These are phyloP conservation scores for Symphodus melops DNA, from an alignment of 2,113 vertebrate species.

Conservation along the genomic window DNA sequence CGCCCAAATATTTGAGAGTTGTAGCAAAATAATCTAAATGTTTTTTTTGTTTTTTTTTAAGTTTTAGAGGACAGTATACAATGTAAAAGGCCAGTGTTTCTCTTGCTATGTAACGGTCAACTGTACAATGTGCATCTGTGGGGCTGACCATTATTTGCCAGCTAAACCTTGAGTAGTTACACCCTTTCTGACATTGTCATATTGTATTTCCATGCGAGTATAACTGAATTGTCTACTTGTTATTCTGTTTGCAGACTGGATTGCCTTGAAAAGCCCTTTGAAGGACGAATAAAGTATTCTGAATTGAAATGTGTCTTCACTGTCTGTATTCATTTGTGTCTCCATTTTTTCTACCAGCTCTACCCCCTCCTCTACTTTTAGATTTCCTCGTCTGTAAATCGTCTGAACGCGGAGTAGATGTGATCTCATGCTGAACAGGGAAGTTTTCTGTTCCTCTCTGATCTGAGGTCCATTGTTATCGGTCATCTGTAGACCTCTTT, in stretches of 20 bases:
- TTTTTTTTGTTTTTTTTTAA: too few species aligned
- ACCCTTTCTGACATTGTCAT: neutral
- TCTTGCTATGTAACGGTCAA: too few species aligned
- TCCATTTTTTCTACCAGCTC: neutral
- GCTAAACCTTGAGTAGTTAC: neutral
- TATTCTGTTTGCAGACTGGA: neutral
- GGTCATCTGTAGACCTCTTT: slow-evolving; percentile 40
- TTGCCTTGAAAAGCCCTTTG: neutral
- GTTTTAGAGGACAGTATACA: too few species aligned
- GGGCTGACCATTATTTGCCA: too few species aligned
- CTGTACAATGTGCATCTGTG: too few species aligned
- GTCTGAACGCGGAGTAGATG: slow-evolving; percentile 19
- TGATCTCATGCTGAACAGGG: slow-evolving; percentile 63
- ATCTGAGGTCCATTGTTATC: slow-evolving; percentile 64
- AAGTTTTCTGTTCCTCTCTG: slow-evolving; percentile 43
- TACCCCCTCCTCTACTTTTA: neutral
- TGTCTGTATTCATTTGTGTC: neutral
- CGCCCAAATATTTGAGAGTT: too few species aligned
- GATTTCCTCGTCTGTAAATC: neutral
- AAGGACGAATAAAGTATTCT: slow-evolving; percentile 1
- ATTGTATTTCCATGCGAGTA: neutral
- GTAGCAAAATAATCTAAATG: too few species aligned
- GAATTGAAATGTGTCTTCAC: neutral
- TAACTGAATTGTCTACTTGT: neutral
- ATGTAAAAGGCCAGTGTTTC: too few species aligned